Evolutionary conservation across 2,888 invertebrate genomes (phyloP), one percentile per base, ranked within the genome.

Genomic region (Amiota communis): DNA sequence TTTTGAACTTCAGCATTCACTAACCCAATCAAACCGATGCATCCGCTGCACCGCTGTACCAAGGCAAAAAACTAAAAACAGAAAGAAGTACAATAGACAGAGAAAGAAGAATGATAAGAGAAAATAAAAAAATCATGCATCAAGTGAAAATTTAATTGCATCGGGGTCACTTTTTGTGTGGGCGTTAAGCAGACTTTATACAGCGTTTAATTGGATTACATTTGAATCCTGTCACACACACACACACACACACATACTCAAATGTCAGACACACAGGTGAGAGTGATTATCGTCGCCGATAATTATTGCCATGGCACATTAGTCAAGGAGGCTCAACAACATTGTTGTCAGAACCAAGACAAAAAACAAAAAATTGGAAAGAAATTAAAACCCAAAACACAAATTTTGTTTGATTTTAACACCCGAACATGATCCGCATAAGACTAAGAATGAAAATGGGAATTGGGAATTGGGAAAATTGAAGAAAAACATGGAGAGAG

Each of bases 191-290:
- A 20, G 57, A 70, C 74, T 79, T 71, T 80, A 36, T 36, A 83
- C 81, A 71, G 78, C 80, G 81, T 83, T 81, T 85, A 84, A 84
- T 84, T 84, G 86, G 86, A 85, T 84, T 84, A 84, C 75, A 73
- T 77, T 71, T 73, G 82, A 84, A 84, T 84, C 84, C 85, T 85
- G 83, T 85, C 83, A 82, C 69, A 53, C 72, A 69, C 72, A 76
- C 77, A 76, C 80, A 82, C 80, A 81, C 78, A 78, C 80, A 36
- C 8, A 6, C 36, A 36, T 6, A 36, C 8, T 36, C 36, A 36
- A 4, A 36, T 36, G 36, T 6, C 36, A 76, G 46, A n/a, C 61
- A 61, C 61, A 61, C 53, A 53, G 53, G 63, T 15, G n/a, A 4
- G n/a, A 12, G 51, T 36, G 51, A 61, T 56, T 51, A 23, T 46